Conservation (phyloP, 1,140 invertebrate genomes). For the Drosophila simulans region DNA sequence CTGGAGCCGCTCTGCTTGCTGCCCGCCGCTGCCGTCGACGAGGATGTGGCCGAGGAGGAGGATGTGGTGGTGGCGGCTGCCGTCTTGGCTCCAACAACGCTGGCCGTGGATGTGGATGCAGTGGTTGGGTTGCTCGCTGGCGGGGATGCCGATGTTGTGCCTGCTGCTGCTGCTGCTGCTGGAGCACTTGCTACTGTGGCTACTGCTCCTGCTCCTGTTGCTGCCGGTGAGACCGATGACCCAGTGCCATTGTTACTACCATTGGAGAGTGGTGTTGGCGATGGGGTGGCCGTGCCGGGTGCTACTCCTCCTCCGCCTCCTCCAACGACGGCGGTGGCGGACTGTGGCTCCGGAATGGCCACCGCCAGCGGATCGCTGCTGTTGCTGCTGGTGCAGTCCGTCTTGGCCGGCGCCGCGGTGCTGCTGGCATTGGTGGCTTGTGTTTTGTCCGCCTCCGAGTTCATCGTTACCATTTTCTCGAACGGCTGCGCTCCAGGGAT, state of each 20-base stretch:
- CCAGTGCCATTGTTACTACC: constrained; percentile 12
- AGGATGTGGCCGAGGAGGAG: constrained; percentile 29
- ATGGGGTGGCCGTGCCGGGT: background rate
- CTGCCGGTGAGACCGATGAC: background rate
- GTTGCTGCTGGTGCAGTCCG: constrained; percentile 32
- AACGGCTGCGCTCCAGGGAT: constrained; percentile 13
- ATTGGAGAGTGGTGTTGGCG: constrained; percentile 11
- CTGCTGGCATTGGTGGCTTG: constrained; percentile 71
- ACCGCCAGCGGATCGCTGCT: constrained; percentile 32
- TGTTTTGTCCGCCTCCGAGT: constrained; percentile 84
- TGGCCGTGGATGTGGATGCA: background rate
- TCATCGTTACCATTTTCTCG: constrained; percentile 84
- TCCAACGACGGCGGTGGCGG: background rate
- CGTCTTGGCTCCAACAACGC: background rate
- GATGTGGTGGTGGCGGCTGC: constrained; percentile 22
- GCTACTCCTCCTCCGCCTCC: background rate
- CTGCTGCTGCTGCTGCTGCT: too few species aligned
- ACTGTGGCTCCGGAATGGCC: background rate
- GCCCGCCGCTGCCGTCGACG: constrained; percentile 28
- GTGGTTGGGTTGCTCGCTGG: background rate
- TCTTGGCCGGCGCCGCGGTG: constrained; percentile 26
- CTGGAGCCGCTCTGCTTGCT: constrained; percentile 37
- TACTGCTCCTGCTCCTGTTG: background rate
- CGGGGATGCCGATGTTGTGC: background rate
- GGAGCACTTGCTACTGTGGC: background rate